Evolutionary conservation across 2,888 invertebrate species (phyloP), one percentile per base, ranked within the genome.

Genomic region (Ophioninae sp.): DNA sequence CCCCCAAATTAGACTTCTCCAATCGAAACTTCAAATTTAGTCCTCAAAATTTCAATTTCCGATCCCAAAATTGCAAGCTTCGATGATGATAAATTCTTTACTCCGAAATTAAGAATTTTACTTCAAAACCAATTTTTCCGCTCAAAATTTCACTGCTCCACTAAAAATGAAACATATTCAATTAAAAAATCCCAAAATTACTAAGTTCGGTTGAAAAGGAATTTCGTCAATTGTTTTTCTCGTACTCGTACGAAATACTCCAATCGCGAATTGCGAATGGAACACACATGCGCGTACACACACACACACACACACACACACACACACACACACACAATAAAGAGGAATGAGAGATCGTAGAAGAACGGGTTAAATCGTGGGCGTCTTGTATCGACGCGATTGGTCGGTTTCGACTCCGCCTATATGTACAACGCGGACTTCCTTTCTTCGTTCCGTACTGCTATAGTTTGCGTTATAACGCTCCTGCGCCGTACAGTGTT

Each of bases 341-440:
- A 30, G 30, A 30, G 23, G 23, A 44, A 7, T 50, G 80, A 85
- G 75, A 76, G 75, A 82, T 50, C 70, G 82, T 73, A 89, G 88
- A 89, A 90, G 88, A 90, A 91, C 90, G 86, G 87, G 87, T 86
- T 89, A 89, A 88, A 91, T 61, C 90, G 91, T 90, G 91, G 91
- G 89, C 90, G 92, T 91, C 88, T 89, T 89, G 89, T 90, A 89
- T 89, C 88, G 88, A 88, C 88, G 88, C 88, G 91, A 92, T 92
- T 92, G 92, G 92, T 88, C 88, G 88, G 88, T 85, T 87, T 87
- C 85, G 90, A 91, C 92, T 92, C 92, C 92, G 92, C 92, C 92
- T 91, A 91, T 92, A 30, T n/a, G n/a, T n/a, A 17, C 50, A 86
- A 72, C 88, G 89, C 88, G 85, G 88, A 89, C 85, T 90, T 90